phyloP scores from a whole-genome alignment of 2,797 vertebrate species.

The Sparus aurata region DNA sequence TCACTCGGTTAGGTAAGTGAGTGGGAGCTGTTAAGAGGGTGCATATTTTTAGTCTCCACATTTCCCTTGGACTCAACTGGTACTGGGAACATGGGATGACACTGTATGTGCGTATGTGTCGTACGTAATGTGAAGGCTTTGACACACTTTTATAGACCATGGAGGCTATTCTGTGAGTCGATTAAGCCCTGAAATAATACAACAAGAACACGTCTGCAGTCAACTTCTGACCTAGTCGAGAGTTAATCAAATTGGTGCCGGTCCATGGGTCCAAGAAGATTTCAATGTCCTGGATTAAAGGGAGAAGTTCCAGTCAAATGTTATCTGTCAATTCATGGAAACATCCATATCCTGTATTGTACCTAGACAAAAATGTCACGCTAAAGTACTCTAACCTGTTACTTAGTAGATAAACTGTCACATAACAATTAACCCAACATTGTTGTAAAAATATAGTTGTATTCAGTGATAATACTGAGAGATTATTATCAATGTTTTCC shows the following conservation, averaged over 20 bases:
- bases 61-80: constrained; percentile 60
- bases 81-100: constrained; percentile 42
- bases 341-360: too few species aligned
- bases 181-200: not conserved
- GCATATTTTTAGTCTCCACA: constrained; percentile 76
- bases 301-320: too few species aligned
- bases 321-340: too few species aligned
- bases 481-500: not conserved
- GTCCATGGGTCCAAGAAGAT: too few species aligned
- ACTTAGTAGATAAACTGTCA: too few species aligned
- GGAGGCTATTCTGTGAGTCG: not conserved
- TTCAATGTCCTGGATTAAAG: too few species aligned
- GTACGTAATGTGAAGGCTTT: not conserved
- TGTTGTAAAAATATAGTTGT: too few species aligned
- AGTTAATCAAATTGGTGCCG: too few species aligned
- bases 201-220: not conserved
- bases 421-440: too few species aligned
- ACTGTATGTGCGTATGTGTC: not conserved
- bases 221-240: not conserved
- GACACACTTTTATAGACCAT: not conserved
- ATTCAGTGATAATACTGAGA: too few species aligned
- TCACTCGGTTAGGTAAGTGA: constrained; percentile 82
- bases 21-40: constrained; percentile 73
- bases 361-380: too few species aligned
- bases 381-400: too few species aligned